Conservation (phyloP, 1,140 invertebrate genomes). For the Branchinecta lynchi region DNA sequence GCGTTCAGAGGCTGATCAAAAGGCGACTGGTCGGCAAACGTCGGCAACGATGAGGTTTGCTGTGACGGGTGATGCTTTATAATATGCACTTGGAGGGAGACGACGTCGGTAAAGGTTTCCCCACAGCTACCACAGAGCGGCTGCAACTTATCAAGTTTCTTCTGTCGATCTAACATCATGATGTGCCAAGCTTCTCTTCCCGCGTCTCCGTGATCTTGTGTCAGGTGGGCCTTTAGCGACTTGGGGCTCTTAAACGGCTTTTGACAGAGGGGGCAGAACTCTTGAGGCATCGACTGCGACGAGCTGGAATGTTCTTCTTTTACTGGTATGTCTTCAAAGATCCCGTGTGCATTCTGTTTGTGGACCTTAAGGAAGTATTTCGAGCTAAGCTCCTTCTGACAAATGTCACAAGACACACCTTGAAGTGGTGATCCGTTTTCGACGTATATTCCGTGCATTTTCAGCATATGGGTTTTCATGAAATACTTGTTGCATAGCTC, state of each 20-base stretch:
- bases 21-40: slow-evolving; percentile 4
- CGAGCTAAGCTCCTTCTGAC: slow-evolving; percentile 91
- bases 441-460: slow-evolving; percentile 96
- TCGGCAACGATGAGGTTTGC: slow-evolving; percentile 19
- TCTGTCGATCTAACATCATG: slow-evolving; percentile 21
- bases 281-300: slow-evolving; percentile 12
- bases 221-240: slow-evolving; percentile 71
- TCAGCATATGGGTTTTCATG: slow-evolving; percentile 98
- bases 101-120: slow-evolving; percentile 34
- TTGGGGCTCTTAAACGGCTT: slow-evolving; percentile 74
- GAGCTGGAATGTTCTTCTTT: slow-evolving; percentile 24
- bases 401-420: slow-evolving; percentile 87
- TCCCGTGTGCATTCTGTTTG: slow-evolving; percentile 94
- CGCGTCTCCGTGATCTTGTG: slow-evolving; percentile 63
- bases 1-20: slow-evolving; percentile 15
- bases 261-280: slow-evolving; percentile 60
- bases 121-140: slow-evolving; percentile 36
- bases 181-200: slow-evolving; percentile 50
- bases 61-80: slow-evolving; percentile 36
- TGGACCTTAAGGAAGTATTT: slow-evolving; percentile 94
- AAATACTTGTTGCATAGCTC: slow-evolving; percentile 99
- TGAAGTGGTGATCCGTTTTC: slow-evolving; percentile 78
- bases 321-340: slow-evolving; percentile 46
- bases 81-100: slow-evolving; percentile 39
- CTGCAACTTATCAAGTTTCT: slow-evolving; percentile 17